Conservation (phyloP, 2,113 vertebrate genomes). For the Trematocara zebra region DNA sequence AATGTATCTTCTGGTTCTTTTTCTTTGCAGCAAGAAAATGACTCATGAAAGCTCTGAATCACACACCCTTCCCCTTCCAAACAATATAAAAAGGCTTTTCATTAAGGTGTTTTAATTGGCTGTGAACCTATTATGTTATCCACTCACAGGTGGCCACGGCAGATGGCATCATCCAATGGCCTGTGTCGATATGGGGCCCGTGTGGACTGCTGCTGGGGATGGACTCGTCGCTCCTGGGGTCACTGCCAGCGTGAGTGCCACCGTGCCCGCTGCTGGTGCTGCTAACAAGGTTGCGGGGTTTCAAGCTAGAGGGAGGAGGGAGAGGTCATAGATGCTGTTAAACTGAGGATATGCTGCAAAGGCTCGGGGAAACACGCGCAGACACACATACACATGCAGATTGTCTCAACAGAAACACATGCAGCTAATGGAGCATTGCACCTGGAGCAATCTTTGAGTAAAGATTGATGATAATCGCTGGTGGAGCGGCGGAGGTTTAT, state of each 20-base stretch:
- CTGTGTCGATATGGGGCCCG: conserved; percentile 88
- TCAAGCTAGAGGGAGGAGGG: conserved; percentile 19
- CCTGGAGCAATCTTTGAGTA: conserved; percentile 31
- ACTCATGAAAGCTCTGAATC: background rate
- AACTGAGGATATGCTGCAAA: background rate
- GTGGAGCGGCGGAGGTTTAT: background rate
- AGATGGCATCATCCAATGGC: conserved; percentile 81
- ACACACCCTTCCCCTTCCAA: background rate
- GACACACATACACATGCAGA: background rate
- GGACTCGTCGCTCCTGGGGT: conserved; percentile 87
- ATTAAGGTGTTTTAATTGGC: conserved; percentile 20
- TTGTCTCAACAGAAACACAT: background rate
- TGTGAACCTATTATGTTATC: conserved; percentile 42
- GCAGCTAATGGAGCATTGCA: conserved; percentile 1
- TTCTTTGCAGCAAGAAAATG: background rate
- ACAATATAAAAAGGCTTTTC: conserved; percentile 5
- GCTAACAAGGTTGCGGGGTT: conserved; percentile 62
- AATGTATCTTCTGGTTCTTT: background rate
- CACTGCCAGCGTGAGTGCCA: conserved; percentile 95
- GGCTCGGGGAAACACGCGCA: background rate
- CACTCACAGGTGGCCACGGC: conserved; percentile 87
- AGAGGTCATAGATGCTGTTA: conserved; percentile 35
- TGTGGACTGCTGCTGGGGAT: conserved; percentile 98
- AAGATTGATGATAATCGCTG: conserved; percentile 38
- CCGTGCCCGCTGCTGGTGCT: conserved; percentile 41